Conservation (phyloP, 2,113 vertebrate species). For the Anolis sagrei region DNA sequence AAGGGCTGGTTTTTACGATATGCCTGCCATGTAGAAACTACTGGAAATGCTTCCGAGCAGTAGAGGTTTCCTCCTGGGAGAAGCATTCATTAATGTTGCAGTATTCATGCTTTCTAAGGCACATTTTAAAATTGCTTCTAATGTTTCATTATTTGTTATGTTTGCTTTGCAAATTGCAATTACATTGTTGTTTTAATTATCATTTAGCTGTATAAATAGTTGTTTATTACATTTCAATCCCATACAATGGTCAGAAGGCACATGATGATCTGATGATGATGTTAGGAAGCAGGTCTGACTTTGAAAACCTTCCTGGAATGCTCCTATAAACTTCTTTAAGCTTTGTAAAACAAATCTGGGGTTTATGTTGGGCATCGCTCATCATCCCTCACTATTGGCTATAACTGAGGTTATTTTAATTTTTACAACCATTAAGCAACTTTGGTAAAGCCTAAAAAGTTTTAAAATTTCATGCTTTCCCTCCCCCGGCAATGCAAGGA, state of each 20-base stretch:
- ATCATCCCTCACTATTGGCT: too few relatives aligned
- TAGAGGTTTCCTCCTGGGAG: neutral
- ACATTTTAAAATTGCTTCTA: neutral
- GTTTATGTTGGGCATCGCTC: too few relatives aligned
- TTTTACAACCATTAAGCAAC: too few relatives aligned
- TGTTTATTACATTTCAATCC: neutral
- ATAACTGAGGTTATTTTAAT: too few relatives aligned
- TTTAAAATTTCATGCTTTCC: too few relatives aligned
- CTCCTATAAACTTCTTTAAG: too few relatives aligned
- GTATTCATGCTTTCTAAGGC: neutral
- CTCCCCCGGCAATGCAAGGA: too few relatives aligned
- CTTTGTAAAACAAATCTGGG: too few relatives aligned
- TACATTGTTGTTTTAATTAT: neutral
- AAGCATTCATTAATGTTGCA: neutral
- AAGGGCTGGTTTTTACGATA: neutral
- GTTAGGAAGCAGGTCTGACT: neutral
- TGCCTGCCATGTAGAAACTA: neutral
- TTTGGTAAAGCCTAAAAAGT: too few relatives aligned
- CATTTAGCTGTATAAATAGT: neutral
- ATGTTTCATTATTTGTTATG: neutral
- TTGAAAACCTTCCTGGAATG: too few relatives aligned
- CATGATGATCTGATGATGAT: neutral
- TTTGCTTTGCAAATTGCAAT: neutral
- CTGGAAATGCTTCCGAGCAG: neutral
- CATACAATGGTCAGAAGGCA: neutral